Conservation (phyloP, 2,113 vertebrate genomes). For the Muntiacus reevesi region DNA sequence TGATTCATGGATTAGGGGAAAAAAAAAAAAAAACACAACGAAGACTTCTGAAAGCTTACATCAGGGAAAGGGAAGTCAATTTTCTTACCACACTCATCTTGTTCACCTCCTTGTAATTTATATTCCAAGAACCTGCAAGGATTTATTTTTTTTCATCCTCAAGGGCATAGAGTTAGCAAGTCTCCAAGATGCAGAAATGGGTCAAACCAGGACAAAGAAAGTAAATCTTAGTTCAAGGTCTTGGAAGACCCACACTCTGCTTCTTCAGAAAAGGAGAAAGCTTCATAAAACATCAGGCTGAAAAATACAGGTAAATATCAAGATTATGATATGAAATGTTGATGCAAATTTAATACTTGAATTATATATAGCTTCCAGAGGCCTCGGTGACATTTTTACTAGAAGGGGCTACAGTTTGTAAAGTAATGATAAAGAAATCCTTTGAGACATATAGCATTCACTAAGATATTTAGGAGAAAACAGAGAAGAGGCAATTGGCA, state of each 20-base stretch:
- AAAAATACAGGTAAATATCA: not conserved
- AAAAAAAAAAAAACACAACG: not conserved
- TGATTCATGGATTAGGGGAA: not conserved
- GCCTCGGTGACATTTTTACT: not conserved
- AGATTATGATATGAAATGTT: conserved; percentile 8
- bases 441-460: not conserved
- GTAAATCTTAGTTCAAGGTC: conserved; percentile 45
- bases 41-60: not conserved
- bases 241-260: not conserved
- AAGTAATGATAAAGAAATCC: not conserved
- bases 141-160: conserved; percentile 44
- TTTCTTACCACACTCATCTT: not conserved
- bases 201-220: conserved; percentile 25
- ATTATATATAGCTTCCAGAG: not conserved
- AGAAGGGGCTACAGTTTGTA: not conserved
- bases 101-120: conserved; percentile 45
- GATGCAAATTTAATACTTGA: not conserved
- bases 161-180: conserved; percentile 3
- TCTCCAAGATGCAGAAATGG: conserved; percentile 21
- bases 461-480: not conserved
- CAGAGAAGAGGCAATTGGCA: not conserved
- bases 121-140: not conserved
- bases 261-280: not conserved
- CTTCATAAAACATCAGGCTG: not conserved
- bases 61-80: not conserved